phyloP scores from a whole-genome alignment of 53 echinoderm and acorn worm genomes.

The Crossaster papposus region DNA sequence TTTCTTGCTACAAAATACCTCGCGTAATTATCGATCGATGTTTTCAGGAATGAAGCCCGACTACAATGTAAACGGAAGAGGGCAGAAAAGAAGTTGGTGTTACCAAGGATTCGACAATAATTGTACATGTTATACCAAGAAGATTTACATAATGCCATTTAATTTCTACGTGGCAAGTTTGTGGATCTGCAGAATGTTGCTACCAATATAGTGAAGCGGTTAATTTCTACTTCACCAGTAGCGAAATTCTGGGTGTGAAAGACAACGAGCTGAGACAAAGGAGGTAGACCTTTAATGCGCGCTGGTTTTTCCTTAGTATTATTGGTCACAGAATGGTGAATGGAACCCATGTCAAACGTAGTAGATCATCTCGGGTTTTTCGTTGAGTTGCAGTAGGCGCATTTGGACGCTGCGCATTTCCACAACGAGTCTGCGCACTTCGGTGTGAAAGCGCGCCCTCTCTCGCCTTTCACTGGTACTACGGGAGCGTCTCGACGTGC shows the following conservation, averaged over 20 bases:
- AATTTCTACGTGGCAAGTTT: neutral
- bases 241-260: neutral
- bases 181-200: neutral
- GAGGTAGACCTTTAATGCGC: neutral
- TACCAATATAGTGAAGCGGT: neutral
- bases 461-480: slow-evolving; percentile 49
- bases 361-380: slow-evolving; percentile 90
- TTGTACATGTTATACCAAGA: too few relatives aligned
- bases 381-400: slow-evolving; percentile 85
- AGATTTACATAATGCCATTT: neutral
- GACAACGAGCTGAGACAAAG: neutral
- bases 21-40: too few relatives aligned
- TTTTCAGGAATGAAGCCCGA: too few relatives aligned
- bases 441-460: slow-evolving; percentile 55
- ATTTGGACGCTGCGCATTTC: slow-evolving; percentile 92
- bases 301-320: neutral
- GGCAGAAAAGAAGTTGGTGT: too few relatives aligned
- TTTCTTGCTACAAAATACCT: too few relatives aligned
- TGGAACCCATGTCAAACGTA: slow-evolving; percentile 72
- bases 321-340: neutral
- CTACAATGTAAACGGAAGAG: too few relatives aligned
- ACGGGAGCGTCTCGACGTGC: slow-evolving; percentile 36
- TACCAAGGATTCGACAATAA: too few relatives aligned
- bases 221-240: neutral
- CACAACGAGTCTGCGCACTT: slow-evolving; percentile 73